Evolutionary conservation across 2,113 vertebrate species (phyloP).

Genomic region (Eretmochelys imbricata): DNA sequence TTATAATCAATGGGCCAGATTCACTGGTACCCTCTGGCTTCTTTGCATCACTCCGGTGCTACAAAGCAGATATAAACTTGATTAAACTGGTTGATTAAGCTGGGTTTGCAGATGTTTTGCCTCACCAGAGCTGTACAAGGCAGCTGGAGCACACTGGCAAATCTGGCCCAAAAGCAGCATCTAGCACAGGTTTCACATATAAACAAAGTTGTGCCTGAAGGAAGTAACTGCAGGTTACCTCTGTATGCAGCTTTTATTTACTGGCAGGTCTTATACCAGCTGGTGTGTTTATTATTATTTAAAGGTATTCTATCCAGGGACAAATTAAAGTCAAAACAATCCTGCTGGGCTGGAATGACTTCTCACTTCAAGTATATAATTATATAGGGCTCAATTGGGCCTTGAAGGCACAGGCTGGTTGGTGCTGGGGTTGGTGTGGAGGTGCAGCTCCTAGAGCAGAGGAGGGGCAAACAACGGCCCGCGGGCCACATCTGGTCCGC

Average conservation of each 20-base stretch:
- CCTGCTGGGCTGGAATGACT: not conserved
- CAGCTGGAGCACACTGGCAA: not conserved
- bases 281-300: not conserved
- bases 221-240: not conserved
- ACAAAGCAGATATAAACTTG: conserved; percentile 15
- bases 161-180: not conserved
- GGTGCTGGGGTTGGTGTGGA: not conserved
- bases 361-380: not conserved
- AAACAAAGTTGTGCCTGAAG: not conserved
- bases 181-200: not conserved
- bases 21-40: not conserved
- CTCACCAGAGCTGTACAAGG: conserved; percentile 1
- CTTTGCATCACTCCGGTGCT: not conserved
- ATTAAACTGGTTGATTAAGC: conserved; percentile 29
- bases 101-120: conserved; percentile 20
- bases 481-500: too few relatives aligned
- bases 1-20: not conserved
- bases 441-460: not conserved
- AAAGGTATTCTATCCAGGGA: not conserved
- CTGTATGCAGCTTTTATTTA: not conserved
- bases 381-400: not conserved
- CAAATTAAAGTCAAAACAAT: not conserved
- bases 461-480: too few relatives aligned
- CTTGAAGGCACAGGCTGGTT: not conserved
- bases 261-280: not conserved